These are phyloP conservation scores for Heliconius sara DNA, from an alignment of 2,888 invertebrate genomes.

Conservation along the genomic window DNA sequence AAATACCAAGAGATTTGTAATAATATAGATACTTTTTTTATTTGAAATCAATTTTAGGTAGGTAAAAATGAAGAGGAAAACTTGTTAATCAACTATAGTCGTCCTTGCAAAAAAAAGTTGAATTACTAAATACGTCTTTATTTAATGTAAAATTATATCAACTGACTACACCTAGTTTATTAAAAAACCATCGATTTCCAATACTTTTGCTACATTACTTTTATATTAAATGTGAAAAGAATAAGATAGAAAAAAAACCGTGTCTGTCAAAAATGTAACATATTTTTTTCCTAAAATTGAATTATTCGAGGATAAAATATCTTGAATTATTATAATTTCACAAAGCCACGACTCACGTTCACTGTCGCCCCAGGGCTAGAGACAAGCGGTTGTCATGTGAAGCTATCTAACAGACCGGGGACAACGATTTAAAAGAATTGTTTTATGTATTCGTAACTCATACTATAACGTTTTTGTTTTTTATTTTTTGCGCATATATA, in stretches of 20 bases:
- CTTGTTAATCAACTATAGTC: no score
- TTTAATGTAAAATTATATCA: no score
- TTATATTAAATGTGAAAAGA: not conserved
- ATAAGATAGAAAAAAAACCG: not conserved
- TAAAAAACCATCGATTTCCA: not conserved
- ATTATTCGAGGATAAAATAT: conserved; percentile 26
- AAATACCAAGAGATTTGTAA: no score
- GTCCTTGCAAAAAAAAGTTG: no score
- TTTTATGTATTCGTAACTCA: conserved; percentile 4
- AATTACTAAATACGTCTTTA: no score
- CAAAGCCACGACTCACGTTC: conserved; percentile 18
- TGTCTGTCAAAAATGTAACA: conserved; percentile 8
- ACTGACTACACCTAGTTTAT: not conserved
- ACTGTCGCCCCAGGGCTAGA: conserved; percentile 24
- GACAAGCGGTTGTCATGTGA: conserved; percentile 25
- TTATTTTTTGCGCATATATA: no score
- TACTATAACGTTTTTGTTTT: not conserved
- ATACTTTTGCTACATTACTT: not conserved
- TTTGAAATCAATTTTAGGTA: no score
- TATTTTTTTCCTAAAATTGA: conserved; percentile 8
- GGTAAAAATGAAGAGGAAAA: no score
- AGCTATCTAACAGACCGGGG: conserved; percentile 13
- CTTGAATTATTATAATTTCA: conserved; percentile 17
- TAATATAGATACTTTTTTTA: no score
- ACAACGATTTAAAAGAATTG: conserved; percentile 11